Conservation (phyloP, 2,797 vertebrate species). For the Macrochelys suwanniensis region DNA sequence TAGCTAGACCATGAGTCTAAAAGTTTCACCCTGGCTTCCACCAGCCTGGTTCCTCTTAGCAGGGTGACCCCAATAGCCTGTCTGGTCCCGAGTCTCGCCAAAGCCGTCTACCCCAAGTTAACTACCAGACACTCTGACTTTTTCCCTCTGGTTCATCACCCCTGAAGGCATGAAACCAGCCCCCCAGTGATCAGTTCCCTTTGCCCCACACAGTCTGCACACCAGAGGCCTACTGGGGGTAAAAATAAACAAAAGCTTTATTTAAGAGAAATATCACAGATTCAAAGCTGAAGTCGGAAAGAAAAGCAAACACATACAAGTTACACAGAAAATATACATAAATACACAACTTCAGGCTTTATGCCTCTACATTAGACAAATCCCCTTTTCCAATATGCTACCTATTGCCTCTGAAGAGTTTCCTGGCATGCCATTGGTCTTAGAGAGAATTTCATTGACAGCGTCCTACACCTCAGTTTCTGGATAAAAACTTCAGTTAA, state of each 20-base stretch:
- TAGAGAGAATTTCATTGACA: not conserved
- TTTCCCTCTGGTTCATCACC: not conserved
- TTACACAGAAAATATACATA: not conserved
- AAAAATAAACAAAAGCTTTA: not conserved
- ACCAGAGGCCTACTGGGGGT: not conserved
- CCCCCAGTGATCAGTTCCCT: not conserved
- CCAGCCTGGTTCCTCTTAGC: not conserved
- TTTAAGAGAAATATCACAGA: not conserved
- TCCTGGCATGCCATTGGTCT: not conserved
- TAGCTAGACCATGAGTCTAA: not conserved
- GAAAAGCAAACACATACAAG: not conserved
- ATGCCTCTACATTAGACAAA: too few relatives aligned
- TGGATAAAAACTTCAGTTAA: not conserved
- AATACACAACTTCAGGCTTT: not conserved
- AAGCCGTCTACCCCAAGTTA: not conserved
- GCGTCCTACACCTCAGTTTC: not conserved
- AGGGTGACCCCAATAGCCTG: not conserved
- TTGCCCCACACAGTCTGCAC: not conserved
- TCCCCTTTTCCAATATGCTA: not conserved
- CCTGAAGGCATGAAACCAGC: not conserved
- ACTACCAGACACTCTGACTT: not conserved
- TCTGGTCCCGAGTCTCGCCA: not conserved
- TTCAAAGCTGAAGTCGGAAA: not conserved
- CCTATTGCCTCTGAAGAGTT: not conserved
- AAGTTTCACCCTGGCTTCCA: not conserved